Percentiles rank a stretch among this genome's conserved stretches.
phyloP scores from a whole-genome alignment of 2,888 invertebrate species.

The Tipula unca region DNA sequence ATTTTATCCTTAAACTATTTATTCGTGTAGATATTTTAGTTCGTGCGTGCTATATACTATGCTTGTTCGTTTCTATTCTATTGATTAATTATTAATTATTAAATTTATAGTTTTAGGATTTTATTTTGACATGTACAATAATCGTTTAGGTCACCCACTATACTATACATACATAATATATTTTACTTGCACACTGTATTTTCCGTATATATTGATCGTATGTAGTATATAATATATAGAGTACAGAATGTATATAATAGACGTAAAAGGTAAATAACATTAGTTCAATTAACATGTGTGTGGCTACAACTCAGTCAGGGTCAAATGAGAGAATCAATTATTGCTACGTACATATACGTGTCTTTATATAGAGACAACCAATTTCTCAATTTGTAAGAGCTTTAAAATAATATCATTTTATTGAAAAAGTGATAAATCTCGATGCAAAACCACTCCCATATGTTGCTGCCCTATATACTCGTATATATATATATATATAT shows the following conservation, averaged over 20 bases:
- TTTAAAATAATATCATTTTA: background rate
- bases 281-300: background rate
- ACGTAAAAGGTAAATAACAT: background rate
- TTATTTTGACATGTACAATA: background rate
- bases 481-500: too few relatives aligned
- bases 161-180: too few relatives aligned
- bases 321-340: background rate
- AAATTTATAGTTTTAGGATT: background rate
- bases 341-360: background rate
- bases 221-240: background rate
- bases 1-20: background rate
- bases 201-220: background rate
- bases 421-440: background rate
- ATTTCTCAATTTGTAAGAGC: background rate
- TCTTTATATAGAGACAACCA: background rate
- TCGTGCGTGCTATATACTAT: background rate
- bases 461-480: background rate
- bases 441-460: background rate
- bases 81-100: slow-evolving; percentile 8
- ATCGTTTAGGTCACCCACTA: background rate
- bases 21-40: background rate
- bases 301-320: background rate
- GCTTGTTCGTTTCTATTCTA: background rate
- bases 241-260: background rate
- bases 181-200: background rate